A percentile compares a stretch with the other conserved stretches of the same genome.
Evolutionary conservation across 2,113 vertebrate genomes (phyloP).

Genomic region (Rhodinocichla rosea): DNA sequence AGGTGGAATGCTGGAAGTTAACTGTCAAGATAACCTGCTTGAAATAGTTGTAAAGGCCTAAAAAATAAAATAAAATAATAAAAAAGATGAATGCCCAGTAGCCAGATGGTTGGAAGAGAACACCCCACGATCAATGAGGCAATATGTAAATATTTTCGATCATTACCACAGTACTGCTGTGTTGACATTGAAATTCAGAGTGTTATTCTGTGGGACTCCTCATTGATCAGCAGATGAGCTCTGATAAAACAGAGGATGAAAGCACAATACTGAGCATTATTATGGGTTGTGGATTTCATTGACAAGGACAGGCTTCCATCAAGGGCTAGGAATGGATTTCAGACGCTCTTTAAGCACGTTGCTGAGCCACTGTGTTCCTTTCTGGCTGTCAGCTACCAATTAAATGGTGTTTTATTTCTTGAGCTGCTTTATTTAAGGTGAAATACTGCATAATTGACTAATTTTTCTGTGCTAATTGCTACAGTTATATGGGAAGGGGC

Average conservation of each 20-base stretch:
- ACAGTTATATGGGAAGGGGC: background rate
- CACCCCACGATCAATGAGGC: constrained; percentile 47
- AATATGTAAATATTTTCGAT: constrained; percentile 69
- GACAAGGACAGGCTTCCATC: background rate
- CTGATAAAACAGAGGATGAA: background rate
- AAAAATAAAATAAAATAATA: background rate
- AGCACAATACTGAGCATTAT: background rate
- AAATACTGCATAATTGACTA: background rate
- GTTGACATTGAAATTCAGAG: constrained; percentile 51
- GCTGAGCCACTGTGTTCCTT: background rate
- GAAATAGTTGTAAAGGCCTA: background rate
- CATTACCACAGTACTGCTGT: constrained; percentile 42
- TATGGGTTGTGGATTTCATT: background rate
- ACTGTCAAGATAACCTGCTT: background rate
- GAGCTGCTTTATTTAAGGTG: constrained; percentile 26
- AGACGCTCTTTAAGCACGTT: background rate
- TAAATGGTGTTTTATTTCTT: constrained; percentile 19
- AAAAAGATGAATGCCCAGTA: constrained; percentile 12
- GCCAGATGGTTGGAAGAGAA: constrained; percentile 70
- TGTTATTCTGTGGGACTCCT: constrained; percentile 32
- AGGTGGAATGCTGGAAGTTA: background rate
- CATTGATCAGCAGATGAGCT: constrained; percentile 24
- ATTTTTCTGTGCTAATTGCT: constrained; percentile 32
- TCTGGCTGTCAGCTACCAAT: background rate
- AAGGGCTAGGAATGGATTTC: background rate